Evolutionary conservation across 2,797 vertebrate species (phyloP), one percentile per base, ranked within the genome.

Genomic region (Cuculus canorus): DNA sequence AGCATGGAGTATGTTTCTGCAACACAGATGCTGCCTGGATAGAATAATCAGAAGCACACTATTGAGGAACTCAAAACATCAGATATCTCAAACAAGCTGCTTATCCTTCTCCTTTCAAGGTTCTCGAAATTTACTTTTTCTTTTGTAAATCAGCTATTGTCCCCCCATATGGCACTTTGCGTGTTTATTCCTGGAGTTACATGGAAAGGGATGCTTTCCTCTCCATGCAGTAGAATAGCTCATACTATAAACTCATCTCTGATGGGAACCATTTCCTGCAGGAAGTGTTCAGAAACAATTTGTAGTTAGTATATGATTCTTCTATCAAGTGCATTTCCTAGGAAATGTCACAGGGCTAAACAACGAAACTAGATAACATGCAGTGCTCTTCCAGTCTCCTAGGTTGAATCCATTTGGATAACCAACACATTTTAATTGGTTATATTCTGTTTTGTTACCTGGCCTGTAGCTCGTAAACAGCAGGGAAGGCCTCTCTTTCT

Each of bases 261-360:
- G 75, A 75, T 68, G 79, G 93, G 95, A 98, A 97, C 57, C 1
- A 4, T 83, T 97, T 98, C 93, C 92, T 43, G 15, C 86, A 96
- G 96, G 90, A 97, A 97, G 88, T 60, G 71, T 82, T 94, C 60
- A 50, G 96, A 97, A 97, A 96, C 86, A 91, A 95, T 96, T 91
- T 97, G 95, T 97, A 79, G 85, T 91, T 77, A 95, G 77, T 80
- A 87, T 90, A 94, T 61, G 70, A 96, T 96, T 97, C 95, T 95
- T 92, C 92, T 83, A 95, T 77, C 93, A 93, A 95, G 78, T 47
- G 57, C 61, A 82, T 96, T 96, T 97, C 95, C 93, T 92, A 94
- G 95, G 90, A 96, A 92, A 91, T 81, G 80, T 88, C 56, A 50
- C 52, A 54, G 71, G 79, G 78, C 83, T 87, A 75, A 96, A 88